A percentile compares a stretch with the other conserved stretches of the same genome.
phyloP scores from a whole-genome alignment of 2,888 invertebrate species.

The Panzeria rudis region DNA sequence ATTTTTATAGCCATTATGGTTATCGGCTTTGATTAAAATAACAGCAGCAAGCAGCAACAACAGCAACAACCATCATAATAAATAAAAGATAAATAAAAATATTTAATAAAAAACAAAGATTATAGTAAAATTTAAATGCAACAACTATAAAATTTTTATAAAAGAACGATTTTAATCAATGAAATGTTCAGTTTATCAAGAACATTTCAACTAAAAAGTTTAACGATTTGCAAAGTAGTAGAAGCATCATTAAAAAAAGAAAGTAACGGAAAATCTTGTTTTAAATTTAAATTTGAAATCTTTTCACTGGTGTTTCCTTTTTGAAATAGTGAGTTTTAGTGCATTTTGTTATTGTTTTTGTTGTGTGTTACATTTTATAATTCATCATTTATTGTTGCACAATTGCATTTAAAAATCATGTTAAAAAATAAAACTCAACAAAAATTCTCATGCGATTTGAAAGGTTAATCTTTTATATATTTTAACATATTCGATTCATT shows the following conservation, averaged over 20 bases:
- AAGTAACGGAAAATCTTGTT: conserved; percentile 25
- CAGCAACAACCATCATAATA: neutral
- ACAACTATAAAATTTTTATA: conserved; percentile 26
- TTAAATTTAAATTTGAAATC: neutral
- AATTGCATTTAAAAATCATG: too few species aligned
- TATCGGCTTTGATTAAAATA: conserved; percentile 52
- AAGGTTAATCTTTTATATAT: too few species aligned
- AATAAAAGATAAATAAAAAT: neutral
- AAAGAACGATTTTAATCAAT: conserved; percentile 42
- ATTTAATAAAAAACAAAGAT: conserved; percentile 28
- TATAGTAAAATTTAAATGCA: conserved; percentile 8
- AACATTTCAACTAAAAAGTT: conserved; percentile 53
- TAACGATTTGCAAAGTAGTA: neutral
- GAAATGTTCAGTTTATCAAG: conserved; percentile 47
- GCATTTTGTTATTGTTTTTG: neutral
- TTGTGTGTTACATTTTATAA: neutral
- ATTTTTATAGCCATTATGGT: too few species aligned
- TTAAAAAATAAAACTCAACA: too few species aligned
- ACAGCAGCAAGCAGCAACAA: conserved; percentile 30
- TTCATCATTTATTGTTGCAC: neutral
- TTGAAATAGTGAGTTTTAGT: neutral
- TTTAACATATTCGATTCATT: too few species aligned
- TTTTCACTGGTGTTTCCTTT: neutral
- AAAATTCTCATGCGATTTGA: too few species aligned
- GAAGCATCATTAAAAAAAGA: neutral